Base-by-base conservation (phyloP, 1,140 invertebrate species). In the Neelides sp. region DNA sequence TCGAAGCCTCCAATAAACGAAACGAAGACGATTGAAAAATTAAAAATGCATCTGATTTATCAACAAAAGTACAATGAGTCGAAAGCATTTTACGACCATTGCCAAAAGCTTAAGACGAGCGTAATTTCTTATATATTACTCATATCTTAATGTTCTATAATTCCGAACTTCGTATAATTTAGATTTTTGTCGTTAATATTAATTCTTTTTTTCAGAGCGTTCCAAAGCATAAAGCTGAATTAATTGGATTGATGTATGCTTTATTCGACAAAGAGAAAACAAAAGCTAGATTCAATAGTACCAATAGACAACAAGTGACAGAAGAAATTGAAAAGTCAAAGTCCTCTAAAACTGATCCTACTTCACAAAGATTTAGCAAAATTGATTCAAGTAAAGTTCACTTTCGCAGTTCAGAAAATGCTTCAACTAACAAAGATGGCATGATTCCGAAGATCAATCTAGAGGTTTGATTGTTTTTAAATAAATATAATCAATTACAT, bases 181-280 rank as follows among this genome's bases (percentile, higher is more conserved):
- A 4, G 4, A 26, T 44, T n/a, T 27, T 27, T 27, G n/a, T n/a
- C n/a, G n/a, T 39, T 19, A 39, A 13, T 39, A 39, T 39, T 52
- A 26, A 39, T 15, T 22, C 49, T 44, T 4, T 27, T 50, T 24
- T 42, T 10, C 17, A 52, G 39, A 26, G 42, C 37, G 35, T 54
- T 22, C 34, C 54, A 4, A 59, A 57, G 34, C 50, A 59, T 40
- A 48, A 52, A 5, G 49, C 45, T 26, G 34, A 48, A 19, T 42
- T 59, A 8, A 30, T 59, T 3, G 51, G 41, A 26, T 41, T 59
- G 10, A 50, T 59, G 47, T 57, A 57, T 34, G 35, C 46, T 2
- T 28, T 59, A n/a, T 54, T 54, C 22, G 52, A 54, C 26, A 49
- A 49, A 26, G 40, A 49, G 34, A 15, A 17, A 7, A 52, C 50